Conservation (phyloP, 1,140 invertebrate species). For the Plodia interpunctella region DNA sequence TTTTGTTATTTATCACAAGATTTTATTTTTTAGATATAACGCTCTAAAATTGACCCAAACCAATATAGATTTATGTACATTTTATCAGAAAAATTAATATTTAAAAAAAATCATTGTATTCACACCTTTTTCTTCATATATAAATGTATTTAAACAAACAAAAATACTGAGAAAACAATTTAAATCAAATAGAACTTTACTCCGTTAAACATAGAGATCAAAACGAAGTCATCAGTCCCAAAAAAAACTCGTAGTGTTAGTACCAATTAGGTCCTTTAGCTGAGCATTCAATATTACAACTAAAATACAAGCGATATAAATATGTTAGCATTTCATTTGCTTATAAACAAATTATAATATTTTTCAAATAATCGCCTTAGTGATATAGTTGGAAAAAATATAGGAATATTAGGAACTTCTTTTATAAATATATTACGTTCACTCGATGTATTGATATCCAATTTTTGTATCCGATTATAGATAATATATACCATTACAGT, state of each 20-base stretch:
- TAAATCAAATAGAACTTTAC: too few relatives aligned
- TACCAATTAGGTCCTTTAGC: constrained; percentile 1
- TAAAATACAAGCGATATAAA: constrained; percentile 22
- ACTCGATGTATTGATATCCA: background rate
- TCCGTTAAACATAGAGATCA: background rate
- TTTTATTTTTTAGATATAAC: too few relatives aligned
- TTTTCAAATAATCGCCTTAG: constrained; percentile 10
- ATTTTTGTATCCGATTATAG: too few relatives aligned
- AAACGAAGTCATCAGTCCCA: background rate
- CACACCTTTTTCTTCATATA: too few relatives aligned
- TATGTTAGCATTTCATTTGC: constrained; percentile 21
- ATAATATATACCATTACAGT: background rate
- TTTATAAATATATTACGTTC: background rate
- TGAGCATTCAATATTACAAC: constrained; percentile 21
- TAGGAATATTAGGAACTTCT: background rate
- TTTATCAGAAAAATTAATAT: too few relatives aligned
- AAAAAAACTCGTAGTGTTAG: background rate
- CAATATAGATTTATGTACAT: too few relatives aligned
- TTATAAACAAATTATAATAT: constrained; percentile 14
- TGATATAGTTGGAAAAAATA: background rate
- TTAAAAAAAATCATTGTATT: too few relatives aligned
- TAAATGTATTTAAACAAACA: too few relatives aligned
- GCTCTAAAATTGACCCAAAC: too few relatives aligned
- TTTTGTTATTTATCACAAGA: too few relatives aligned
- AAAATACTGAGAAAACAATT: too few relatives aligned